Conservation (phyloP, 2,113 vertebrate genomes). For the Odobenus rosmarus region DNA sequence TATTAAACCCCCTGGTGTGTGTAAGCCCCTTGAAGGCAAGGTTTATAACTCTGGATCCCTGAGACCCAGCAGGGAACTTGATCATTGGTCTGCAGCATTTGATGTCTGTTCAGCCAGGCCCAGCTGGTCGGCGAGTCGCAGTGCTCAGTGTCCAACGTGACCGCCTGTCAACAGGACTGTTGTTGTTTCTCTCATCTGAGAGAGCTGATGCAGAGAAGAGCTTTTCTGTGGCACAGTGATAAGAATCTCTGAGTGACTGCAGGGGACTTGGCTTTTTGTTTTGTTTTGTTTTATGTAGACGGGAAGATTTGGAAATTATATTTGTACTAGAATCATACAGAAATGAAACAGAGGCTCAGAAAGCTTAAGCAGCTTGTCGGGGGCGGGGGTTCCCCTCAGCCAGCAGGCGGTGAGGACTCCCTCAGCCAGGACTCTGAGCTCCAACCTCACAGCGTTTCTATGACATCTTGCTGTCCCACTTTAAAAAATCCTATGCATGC, state of each 20-base stretch:
- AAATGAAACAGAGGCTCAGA: not conserved
- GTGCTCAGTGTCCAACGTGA: not conserved
- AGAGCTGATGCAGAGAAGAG: not conserved
- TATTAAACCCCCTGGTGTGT: not conserved
- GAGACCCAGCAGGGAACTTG: not conserved
- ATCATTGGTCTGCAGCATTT: rapidly evolving
- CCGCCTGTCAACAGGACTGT: not conserved
- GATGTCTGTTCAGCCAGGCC: not conserved
- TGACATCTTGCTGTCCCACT: not conserved
- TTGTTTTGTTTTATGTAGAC: not conserved
- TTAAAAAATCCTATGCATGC: not conserved
- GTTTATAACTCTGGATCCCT: not conserved
- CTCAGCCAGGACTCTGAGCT: not conserved
- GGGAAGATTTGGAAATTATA: not conserved
- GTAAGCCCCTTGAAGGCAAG: not conserved
- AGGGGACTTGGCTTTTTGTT: not conserved
- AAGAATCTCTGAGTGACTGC: not conserved
- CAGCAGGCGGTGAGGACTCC: rapidly evolving
- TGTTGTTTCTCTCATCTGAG: not conserved
- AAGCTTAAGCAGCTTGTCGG: not conserved
- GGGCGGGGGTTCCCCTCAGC: too few relatives aligned
- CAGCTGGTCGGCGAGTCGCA: not conserved
- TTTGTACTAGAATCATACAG: not conserved
- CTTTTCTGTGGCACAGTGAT: not conserved
- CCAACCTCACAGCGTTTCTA: not conserved